Evolutionary conservation across 2,113 vertebrate genomes (phyloP).

Genomic region (Cichladusa arquata): DNA sequence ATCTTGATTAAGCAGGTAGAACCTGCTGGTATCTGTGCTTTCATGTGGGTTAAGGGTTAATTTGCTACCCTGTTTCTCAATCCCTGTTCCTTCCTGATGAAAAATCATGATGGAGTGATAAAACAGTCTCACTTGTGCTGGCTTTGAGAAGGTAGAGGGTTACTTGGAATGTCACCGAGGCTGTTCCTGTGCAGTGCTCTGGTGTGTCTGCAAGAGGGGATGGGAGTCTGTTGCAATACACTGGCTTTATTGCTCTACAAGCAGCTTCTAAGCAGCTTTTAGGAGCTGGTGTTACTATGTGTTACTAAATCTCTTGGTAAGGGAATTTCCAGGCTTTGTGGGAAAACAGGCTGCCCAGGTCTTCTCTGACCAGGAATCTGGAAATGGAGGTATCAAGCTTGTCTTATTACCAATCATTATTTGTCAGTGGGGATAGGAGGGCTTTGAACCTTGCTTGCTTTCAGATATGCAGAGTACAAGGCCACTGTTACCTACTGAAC

Average conservation of each 20-base stretch:
- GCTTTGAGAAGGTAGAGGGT: not conserved
- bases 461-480: not conserved
- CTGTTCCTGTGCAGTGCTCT: not conserved
- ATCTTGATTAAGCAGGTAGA: constrained; percentile 19
- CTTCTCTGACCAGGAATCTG: not conserved
- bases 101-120: constrained; percentile 33
- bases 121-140: not conserved
- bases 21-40: constrained; percentile 20
- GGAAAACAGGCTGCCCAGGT: not conserved
- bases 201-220: not conserved
- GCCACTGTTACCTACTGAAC: not conserved
- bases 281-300: not conserved
- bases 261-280: constrained; percentile 32
- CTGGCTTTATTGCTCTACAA: not conserved
- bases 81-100: constrained; percentile 21
- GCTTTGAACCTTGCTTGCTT: not conserved
- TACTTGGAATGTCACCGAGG: constrained; percentile 34
- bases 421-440: not conserved
- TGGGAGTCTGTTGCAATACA: constrained; percentile 21
- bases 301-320: not conserved
- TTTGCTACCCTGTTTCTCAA: constrained; percentile 24
- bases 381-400: not conserved
- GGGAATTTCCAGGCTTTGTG: not conserved
- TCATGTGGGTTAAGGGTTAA: constrained; percentile 37
- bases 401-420: not conserved